Conservation (phyloP, 2,113 vertebrate genomes). For the Microcebus tavaratra region DNA sequence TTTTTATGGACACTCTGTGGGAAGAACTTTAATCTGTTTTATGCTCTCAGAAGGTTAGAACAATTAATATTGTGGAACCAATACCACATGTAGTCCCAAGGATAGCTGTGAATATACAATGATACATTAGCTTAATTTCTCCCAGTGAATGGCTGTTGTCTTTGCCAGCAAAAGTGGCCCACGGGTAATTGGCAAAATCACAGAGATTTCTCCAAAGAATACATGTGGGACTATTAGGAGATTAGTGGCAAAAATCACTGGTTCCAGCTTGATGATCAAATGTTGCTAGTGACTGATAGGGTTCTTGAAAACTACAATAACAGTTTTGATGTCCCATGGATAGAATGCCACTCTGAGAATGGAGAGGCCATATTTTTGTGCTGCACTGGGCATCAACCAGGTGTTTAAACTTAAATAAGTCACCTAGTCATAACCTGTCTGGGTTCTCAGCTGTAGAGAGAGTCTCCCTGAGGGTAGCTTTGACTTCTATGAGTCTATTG, state of each 20-base stretch:
- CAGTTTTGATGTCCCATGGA: not conserved
- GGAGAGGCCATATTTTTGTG: not conserved
- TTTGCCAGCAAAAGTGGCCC: not conserved
- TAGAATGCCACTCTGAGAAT: not conserved
- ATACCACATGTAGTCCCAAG: not conserved
- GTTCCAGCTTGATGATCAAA: not conserved
- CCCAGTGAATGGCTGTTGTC: not conserved
- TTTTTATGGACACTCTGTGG: slow-evolving; percentile 1
- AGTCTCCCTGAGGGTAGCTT: not conserved
- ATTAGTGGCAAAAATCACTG: not conserved
- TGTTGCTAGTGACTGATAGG: not conserved
- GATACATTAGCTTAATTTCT: slow-evolving; percentile 50
- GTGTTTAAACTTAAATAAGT: not conserved
- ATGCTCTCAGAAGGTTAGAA: slow-evolving; percentile 36
- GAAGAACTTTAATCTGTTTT: slow-evolving; percentile 45
- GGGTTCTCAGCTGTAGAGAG: not conserved
- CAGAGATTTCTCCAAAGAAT: slow-evolving; percentile 15
- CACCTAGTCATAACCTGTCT: not conserved
- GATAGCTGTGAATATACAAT: slow-evolving; percentile 39
- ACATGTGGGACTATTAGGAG: not conserved
- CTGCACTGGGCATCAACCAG: not conserved
- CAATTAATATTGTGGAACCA: slow-evolving; percentile 60
- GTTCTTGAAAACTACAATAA: not conserved
- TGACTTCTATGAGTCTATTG: not conserved
- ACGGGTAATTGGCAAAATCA: slow-evolving; percentile 18